A percentile compares a stretch with the other conserved stretches of the same genome.
Conservation (phyloP, 2,113 vertebrate species). For the Nanger granti region DNA sequence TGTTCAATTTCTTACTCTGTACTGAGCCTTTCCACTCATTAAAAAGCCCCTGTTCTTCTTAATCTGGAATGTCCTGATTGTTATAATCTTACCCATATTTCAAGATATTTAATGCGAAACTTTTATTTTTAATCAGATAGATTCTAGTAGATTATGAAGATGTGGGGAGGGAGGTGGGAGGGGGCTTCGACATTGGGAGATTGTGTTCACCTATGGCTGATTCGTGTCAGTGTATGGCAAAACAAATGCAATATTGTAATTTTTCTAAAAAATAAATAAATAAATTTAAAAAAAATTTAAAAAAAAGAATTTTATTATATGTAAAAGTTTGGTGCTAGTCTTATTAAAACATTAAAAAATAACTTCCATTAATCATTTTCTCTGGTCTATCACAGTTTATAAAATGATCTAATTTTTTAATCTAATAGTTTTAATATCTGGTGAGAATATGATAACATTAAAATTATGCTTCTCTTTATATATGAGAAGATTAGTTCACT, state of each 20-base stretch:
- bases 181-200: no score
- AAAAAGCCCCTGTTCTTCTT: not conserved
- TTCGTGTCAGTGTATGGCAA: no score
- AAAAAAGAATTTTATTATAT: not conserved
- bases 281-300: no score
- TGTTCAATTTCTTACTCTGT: not conserved
- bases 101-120: not conserved
- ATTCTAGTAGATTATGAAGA: not conserved
- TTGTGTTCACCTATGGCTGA: no score
- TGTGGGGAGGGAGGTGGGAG: no score
- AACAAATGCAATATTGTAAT: no score
- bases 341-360: not conserved
- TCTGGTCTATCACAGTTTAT: not conserved
- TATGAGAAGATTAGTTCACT: not conserved
- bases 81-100: not conserved
- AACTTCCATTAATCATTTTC: not conserved
- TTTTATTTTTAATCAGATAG: not conserved
- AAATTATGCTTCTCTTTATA: not conserved
- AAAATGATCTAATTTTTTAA: not conserved
- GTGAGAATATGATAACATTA: not conserved
- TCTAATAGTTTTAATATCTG: not conserved
- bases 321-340: not conserved
- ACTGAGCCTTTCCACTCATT: fast-evolving
- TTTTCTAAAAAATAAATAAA: no score
- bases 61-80: not conserved